These are phyloP conservation scores for Palythoa grandis DNA, from an alignment of 92 coral and sea anemone species.

Conservation along the genomic window DNA sequence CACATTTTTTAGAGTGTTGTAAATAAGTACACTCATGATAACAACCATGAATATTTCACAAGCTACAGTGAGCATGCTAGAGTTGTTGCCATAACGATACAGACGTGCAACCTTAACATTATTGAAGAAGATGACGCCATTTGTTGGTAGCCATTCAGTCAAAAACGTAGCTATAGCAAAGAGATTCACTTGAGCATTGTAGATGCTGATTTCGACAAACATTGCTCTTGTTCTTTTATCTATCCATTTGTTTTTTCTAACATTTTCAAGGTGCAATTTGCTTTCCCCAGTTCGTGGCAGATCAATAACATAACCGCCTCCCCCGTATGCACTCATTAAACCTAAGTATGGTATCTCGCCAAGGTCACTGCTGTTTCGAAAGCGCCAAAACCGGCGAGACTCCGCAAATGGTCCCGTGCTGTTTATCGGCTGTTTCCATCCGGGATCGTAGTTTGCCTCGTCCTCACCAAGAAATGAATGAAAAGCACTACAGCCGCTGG, in stretches of 20 bases:
- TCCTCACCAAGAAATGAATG: slow-evolving; percentile 85
- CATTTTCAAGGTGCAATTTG: slow-evolving; percentile 33
- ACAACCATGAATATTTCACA: slow-evolving; percentile 78
- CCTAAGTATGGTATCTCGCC: slow-evolving; percentile 82
- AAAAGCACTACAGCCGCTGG: slow-evolving; percentile 65
- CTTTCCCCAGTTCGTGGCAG: slow-evolving; percentile 51
- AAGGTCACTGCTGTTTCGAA: slow-evolving; percentile 67
- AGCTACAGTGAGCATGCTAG: slow-evolving; percentile 64
- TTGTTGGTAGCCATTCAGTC: slow-evolving; percentile 89
- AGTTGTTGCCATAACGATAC: slow-evolving; percentile 65
- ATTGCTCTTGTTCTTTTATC: slow-evolving; percentile 87
- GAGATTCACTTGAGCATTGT: slow-evolving; percentile 90
- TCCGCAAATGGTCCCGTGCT: slow-evolving; percentile 27
- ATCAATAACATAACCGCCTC: slow-evolving; percentile 82
- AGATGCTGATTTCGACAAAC: slow-evolving; percentile 85
- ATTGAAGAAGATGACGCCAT: slow-evolving; percentile 71
- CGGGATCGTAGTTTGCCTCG: slow-evolving; percentile 64
- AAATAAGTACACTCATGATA: slow-evolving; percentile 68
- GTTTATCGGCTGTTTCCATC: slow-evolving; percentile 61
- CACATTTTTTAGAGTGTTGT: slow-evolving; percentile 70
- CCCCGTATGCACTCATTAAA: slow-evolving; percentile 74
- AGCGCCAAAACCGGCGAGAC: slow-evolving; percentile 74
- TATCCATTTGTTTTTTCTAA: slow-evolving; percentile 77
- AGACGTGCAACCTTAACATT: slow-evolving; percentile 84
- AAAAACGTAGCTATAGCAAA: slow-evolving; percentile 85